Evolutionary conservation across 2,888 invertebrate genomes (phyloP).

Genomic region (Hydroisotoma schaefferi): DNA sequence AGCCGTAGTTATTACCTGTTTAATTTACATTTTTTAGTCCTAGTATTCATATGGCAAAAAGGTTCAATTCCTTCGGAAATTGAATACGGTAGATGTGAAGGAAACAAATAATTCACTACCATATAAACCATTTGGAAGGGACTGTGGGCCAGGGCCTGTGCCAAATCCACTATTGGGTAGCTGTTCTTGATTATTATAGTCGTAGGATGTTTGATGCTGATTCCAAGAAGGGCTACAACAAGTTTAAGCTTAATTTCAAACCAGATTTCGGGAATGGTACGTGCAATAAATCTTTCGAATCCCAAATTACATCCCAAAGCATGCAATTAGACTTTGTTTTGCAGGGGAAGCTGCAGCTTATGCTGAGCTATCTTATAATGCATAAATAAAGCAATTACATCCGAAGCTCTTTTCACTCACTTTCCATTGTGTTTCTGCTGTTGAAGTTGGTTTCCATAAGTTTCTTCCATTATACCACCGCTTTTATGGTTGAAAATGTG

Average conservation of each 20-base stretch:
- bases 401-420: no score
- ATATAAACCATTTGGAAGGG: constrained; percentile 10
- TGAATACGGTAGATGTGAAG: background rate
- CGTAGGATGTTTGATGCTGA: constrained; percentile 9
- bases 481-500: constrained; percentile 41
- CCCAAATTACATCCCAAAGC: no score
- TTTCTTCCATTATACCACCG: constrained; percentile 41
- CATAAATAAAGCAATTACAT: no score
- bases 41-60: no score
- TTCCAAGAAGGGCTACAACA: constrained; percentile 20
- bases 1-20: background rate
- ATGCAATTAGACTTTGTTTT: no score
- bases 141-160: constrained; percentile 14
- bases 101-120: background rate
- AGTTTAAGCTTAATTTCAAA: no score
- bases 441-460: constrained; percentile 34
- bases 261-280: no score
- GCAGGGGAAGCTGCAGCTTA: no score
- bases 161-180: constrained; percentile 2
- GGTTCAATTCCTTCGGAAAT: background rate
- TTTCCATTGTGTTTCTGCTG: constrained; percentile 22
- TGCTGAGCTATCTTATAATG: no score
- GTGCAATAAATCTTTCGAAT: no score
- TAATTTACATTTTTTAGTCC: no score
- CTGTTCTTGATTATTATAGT: constrained; percentile 24